Evolutionary conservation across 2,797 vertebrate genomes (phyloP), one percentile per base, ranked within the genome.

Genomic region (Schizothorax lantsangensis): DNA sequence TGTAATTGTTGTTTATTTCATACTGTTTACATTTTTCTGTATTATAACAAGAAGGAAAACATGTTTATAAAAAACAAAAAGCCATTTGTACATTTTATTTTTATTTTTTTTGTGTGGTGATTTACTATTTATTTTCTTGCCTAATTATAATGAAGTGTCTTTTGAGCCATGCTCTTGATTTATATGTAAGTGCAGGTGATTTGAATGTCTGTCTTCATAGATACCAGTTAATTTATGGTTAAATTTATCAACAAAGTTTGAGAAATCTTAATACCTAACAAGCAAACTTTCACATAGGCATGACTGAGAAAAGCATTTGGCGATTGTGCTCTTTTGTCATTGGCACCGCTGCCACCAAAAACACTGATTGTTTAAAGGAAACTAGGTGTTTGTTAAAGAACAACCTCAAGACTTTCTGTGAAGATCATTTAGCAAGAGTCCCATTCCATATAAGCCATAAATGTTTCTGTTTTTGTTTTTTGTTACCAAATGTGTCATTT

Each of bases 401-500:
- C n/a, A 43, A 14, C 6, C 11, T 38, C 17, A 9, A 26, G 45
- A 81, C 21, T 0, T 23, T 83, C 23, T 59, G 10, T 78, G 17
- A 23, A 73, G 38, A 14, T 62, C 40, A 45, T 68, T 79, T 69
- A 21, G 74, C 64, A 88, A 84, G 90, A 77, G 77, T 88, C 91
- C 84, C 30, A 26, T 54, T 77, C 90, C 84, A 87, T 88, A 86
- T 26, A 95, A 95, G 95, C 95, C 95, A 95, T 95, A 93, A 79
- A 84, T 88, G 6, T 86, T 72, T 84, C 19, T 52, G n/a, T 71
- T 10, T 79, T 73, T 49, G 84, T 89, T 75, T 69, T 91, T 88
- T 89, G 66, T 85, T 68, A 84, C 26, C 77, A 86, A 69, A 19
- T 79, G 68, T 85, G 54, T 59, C 78, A 64, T 49, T 84, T 57